phyloP scores from a whole-genome alignment of 2,888 invertebrate species.

The Lasioglossum lativentre region DNA sequence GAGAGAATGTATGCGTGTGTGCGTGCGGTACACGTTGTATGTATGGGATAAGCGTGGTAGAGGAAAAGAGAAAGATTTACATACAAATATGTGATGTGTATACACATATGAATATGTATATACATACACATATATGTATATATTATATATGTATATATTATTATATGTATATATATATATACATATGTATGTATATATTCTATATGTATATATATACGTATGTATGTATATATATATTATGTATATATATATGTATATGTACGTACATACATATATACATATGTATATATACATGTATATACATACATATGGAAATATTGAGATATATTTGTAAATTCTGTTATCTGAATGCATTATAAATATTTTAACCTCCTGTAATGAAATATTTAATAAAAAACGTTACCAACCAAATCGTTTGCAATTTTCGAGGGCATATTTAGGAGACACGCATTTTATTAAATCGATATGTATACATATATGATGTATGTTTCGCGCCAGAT shows the following conservation, averaged over 20 bases:
- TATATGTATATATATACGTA: slow-evolving; percentile 45
- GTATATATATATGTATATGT: slow-evolving; percentile 21
- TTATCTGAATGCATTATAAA: slow-evolving; percentile 83
- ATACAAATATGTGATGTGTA: slow-evolving; percentile 70
- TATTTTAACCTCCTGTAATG: slow-evolving; percentile 84
- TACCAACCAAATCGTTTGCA: slow-evolving; percentile 77
- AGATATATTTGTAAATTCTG: slow-evolving; percentile 84
- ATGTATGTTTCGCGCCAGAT: slow-evolving; percentile 6
- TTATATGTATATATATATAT: slow-evolving; percentile 34
- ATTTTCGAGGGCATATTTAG: slow-evolving; percentile 28
- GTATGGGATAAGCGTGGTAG: slow-evolving; percentile 30
- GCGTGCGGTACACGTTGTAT: slow-evolving; percentile 25
- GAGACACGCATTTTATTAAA: background rate
- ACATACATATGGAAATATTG: slow-evolving; percentile 74
- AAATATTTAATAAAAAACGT: slow-evolving; percentile 84
- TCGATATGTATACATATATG: background rate
- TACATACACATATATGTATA: slow-evolving; percentile 38
- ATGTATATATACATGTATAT: slow-evolving; percentile 51
- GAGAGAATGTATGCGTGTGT: slow-evolving; percentile 14
- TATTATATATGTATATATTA: no score
- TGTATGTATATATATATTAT: slow-evolving; percentile 43
- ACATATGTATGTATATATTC: slow-evolving; percentile 53
- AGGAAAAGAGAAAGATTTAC: slow-evolving; percentile 58
- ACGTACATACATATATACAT: slow-evolving; percentile 24
- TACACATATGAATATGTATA: slow-evolving; percentile 61